phyloP scores from a whole-genome alignment of 2,797 vertebrate genomes.

The Acipenser ruthenus region DNA sequence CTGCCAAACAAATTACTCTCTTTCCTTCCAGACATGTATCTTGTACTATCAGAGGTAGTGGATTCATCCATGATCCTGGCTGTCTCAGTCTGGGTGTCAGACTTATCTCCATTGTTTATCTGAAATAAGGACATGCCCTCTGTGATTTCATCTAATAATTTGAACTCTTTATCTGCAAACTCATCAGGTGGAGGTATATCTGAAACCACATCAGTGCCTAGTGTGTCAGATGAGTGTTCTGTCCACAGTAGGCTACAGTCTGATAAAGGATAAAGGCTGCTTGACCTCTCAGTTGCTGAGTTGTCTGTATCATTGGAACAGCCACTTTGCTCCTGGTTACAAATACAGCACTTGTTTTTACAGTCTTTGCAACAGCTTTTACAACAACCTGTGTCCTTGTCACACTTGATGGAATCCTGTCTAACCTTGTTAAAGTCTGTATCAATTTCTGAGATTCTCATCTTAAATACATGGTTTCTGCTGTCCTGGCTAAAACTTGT shows the following conservation, averaged over 20 bases:
- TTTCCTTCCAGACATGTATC: constrained; percentile 23
- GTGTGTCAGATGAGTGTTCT: constrained; percentile 21
- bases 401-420: constrained; percentile 22
- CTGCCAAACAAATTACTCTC: constrained; percentile 27
- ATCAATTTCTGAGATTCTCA: constrained; percentile 45
- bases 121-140: constrained; percentile 39
- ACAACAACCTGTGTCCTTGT: constrained; percentile 40
- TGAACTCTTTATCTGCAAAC: constrained; percentile 48
- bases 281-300: constrained; percentile 30
- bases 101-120: constrained; percentile 27
- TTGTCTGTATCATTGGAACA: constrained; percentile 34
- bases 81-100: constrained; percentile 18
- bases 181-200: constrained; percentile 49
- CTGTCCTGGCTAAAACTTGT: constrained; percentile 18
- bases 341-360: constrained; percentile 4
- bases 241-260: constrained; percentile 33
- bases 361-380: constrained; percentile 34
- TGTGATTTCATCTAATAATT: constrained; percentile 38
- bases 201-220: constrained; percentile 30
- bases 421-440: constrained; percentile 32
- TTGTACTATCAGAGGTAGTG: background rate
- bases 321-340: constrained; percentile 1
- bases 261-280: constrained; percentile 31
- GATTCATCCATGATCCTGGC: constrained; percentile 1
- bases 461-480: constrained; percentile 38